phyloP scores from a whole-genome alignment of 2,888 invertebrate genomes.

The Salpingus planirostris region DNA sequence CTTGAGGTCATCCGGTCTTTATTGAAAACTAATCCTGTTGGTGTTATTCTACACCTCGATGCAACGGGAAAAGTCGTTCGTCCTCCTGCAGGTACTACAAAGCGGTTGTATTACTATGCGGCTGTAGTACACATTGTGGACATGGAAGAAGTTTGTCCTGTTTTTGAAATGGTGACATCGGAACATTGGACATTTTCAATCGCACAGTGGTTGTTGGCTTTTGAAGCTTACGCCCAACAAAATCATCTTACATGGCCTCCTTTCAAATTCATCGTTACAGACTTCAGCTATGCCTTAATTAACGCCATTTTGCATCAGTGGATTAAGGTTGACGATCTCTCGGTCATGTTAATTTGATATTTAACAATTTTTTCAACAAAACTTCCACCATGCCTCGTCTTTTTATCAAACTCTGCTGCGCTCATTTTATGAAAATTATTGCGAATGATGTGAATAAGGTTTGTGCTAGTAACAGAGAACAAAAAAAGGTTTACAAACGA shows the following conservation, averaged over 20 bases:
- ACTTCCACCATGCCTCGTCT: too few species aligned
- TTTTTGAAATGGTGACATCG: background rate
- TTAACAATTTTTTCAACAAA: too few species aligned
- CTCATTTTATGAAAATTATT: too few species aligned
- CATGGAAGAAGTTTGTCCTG: background rate
- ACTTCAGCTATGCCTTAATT: conserved; percentile 1
- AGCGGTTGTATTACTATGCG: background rate
- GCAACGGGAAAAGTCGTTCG: background rate
- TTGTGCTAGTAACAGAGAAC: too few species aligned
- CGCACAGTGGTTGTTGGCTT: background rate
- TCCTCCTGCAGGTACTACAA: background rate
- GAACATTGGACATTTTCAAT: background rate
- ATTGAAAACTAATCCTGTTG: background rate
- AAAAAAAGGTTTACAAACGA: too few species aligned
- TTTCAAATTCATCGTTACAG: background rate
- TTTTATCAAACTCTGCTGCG: too few species aligned
- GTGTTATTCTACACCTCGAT: background rate
- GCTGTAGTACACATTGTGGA: background rate
- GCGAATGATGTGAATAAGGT: too few species aligned
- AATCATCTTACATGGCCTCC: background rate
- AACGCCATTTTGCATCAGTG: too few species aligned
- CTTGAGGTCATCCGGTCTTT: background rate
- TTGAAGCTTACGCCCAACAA: background rate
- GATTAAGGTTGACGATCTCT: too few species aligned
- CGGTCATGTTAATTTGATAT: too few species aligned